Conservation (phyloP, 2,113 vertebrate genomes). For the Gorsachius goisagi region DNA sequence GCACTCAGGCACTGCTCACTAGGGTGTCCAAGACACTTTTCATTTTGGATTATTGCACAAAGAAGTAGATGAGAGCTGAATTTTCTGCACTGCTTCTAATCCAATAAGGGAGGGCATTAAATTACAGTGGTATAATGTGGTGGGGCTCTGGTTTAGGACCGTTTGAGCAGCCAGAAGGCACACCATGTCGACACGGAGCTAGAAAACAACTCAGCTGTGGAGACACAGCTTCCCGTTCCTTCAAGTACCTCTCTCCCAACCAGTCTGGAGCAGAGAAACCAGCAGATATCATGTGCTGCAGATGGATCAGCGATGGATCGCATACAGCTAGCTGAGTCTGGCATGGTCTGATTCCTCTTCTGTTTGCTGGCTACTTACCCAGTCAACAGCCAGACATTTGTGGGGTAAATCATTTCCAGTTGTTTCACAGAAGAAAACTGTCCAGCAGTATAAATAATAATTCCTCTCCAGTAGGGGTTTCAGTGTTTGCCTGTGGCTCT, state of each 20-base stretch:
- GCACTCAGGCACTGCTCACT: neutral
- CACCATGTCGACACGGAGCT: neutral
- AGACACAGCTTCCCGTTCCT: constrained; percentile 24
- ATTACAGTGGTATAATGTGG: neutral
- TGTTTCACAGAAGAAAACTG: constrained; percentile 61
- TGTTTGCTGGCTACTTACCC: constrained; percentile 63
- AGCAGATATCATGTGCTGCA: constrained; percentile 59
- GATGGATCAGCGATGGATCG: constrained; percentile 36
- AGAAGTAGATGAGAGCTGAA: neutral
- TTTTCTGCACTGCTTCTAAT: neutral
- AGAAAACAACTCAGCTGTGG: constrained; percentile 40
- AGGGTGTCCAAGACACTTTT: neutral
- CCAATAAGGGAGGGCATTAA: neutral
- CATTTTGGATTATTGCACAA: neutral
- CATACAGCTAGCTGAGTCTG: constrained; percentile 56
- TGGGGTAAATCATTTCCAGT: constrained; percentile 68
- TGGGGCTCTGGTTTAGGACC: neutral
- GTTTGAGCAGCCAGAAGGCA: constrained; percentile 32
- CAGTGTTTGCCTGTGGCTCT: neutral
- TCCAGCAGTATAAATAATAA: constrained; percentile 37
- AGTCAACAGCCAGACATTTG: constrained; percentile 62
- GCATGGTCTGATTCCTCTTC: constrained; percentile 58
- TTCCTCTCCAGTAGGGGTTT: neutral
- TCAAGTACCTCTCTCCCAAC: constrained; percentile 47
- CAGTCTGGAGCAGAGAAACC: constrained; percentile 55